These are phyloP conservation scores for Zaprionus tsacasi DNA, from an alignment of 1,140 invertebrate species.

Conservation along the genomic window DNA sequence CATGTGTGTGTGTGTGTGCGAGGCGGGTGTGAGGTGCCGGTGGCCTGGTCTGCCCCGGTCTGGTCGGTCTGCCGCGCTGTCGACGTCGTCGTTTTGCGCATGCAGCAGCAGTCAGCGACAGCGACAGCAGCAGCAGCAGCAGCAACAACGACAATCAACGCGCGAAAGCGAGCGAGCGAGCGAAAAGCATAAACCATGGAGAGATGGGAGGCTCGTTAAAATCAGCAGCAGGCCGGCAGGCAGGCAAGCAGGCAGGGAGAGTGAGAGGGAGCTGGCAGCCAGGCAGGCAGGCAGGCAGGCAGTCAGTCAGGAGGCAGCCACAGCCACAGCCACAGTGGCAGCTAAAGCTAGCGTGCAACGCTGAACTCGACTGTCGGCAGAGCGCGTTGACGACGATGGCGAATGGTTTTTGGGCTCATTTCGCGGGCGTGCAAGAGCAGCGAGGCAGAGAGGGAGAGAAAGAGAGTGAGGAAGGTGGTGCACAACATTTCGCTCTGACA, in stretches of 20 bases:
- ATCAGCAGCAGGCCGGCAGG: constrained; percentile 66
- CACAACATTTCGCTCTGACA: constrained; percentile 38
- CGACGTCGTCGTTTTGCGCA: constrained; percentile 26
- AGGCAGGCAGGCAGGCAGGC: constrained; percentile 24
- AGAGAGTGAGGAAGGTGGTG: neutral
- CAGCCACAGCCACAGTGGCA: constrained; percentile 47
- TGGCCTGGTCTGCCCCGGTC: constrained; percentile 48
- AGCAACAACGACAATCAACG: constrained; percentile 72
- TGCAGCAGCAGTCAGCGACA: constrained; percentile 36
- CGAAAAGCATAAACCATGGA: constrained; percentile 80
- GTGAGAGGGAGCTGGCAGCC: neutral
- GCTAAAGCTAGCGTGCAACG: constrained; percentile 33
- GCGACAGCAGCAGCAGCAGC: constrained; percentile 25
- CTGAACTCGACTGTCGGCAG: constrained; percentile 24
- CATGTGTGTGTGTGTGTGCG: constrained; percentile 51
- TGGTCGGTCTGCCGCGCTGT: constrained; percentile 27
- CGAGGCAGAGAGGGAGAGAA: neutral
- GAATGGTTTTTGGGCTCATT: constrained; percentile 39
- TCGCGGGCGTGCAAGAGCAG: neutral
- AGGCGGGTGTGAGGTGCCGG: constrained; percentile 67
- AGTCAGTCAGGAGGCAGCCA: constrained; percentile 31
- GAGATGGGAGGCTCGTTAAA: constrained; percentile 77
- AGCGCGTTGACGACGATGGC: constrained; percentile 11
- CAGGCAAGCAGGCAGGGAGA: constrained; percentile 12
- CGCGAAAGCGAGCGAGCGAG: constrained; percentile 76